Evolutionary conservation across 2,797 vertebrate species (phyloP).

Genomic region (Paedocypris micromegethes): DNA sequence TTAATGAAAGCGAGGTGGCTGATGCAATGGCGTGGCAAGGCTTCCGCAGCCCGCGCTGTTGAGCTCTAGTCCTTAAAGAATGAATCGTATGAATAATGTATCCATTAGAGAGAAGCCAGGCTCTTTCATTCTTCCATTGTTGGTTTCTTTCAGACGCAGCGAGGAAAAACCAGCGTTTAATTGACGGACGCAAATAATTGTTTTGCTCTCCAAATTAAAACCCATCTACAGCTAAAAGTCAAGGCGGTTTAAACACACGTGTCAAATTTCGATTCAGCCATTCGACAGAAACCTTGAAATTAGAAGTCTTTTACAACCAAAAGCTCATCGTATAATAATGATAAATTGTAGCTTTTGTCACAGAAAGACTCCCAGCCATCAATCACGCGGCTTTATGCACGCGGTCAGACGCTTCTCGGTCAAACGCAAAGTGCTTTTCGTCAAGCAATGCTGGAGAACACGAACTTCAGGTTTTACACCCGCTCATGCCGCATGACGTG

Average conservation of each 20-base stretch:
- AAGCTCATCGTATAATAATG: too few species aligned
- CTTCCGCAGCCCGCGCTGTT: slow-evolving; percentile 45
- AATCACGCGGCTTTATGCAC: not conserved
- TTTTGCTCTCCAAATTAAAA: too few species aligned
- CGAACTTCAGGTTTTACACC: not conserved
- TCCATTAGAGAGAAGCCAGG: slow-evolving; percentile 39
- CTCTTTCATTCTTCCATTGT: slow-evolving; percentile 18
- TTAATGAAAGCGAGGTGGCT: slow-evolving; percentile 54
- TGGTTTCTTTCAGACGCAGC: not conserved
- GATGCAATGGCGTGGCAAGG: slow-evolving; percentile 55
- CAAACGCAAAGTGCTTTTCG: not conserved
- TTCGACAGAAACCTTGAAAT: too few species aligned
- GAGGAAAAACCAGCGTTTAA: too few species aligned
- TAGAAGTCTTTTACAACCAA: too few species aligned
- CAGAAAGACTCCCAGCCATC: too few species aligned
- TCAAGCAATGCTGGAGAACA: not conserved
- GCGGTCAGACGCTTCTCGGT: not conserved
- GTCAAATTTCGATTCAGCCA: too few species aligned
- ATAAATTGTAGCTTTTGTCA: too few species aligned
- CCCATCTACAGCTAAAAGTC: too few species aligned
- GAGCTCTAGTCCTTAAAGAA: slow-evolving; percentile 46
- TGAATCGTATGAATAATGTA: slow-evolving; percentile 56
- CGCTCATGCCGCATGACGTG: not conserved
- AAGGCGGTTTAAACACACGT: too few species aligned
- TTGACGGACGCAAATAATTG: too few species aligned